Evolutionary conservation across 1,140 invertebrate species (phyloP), one percentile per base, ranked within the genome.

Genomic region (Patella vulgata): DNA sequence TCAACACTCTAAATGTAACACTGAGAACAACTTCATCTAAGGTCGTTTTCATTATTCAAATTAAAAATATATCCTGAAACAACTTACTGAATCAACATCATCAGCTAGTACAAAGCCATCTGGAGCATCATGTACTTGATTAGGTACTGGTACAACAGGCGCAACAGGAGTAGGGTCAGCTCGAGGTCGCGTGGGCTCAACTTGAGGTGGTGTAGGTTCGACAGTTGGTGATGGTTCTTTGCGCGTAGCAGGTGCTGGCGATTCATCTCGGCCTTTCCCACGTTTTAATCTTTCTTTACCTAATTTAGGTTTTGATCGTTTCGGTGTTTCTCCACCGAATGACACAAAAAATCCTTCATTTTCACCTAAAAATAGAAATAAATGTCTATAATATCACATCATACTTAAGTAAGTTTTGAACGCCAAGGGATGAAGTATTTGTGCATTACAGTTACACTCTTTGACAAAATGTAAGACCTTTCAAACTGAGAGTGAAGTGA

Each of bases 291-390:
- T 33, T 36, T 43, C 40, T 57, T 64, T 54, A 66, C 66, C 63
- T 70, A 65, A 65, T 74, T 61, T 67, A 62, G 59, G 62, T 30
- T 93, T 92, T 0, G 94, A 91, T 74, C 93, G 88, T 80, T 93
- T 94, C 3, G 94, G 93, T 14, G 58, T 51, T 50, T 93, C 90
- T 77, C 92, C 90, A 77, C 95, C 94, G 80, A 97, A 95, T 25
- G 93, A 93, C 77, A 97, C 95, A 81, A 96, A 96, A 85, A 97
- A 97, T n/a, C 94, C 93, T 85, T 93, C 56, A 11, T 46, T n/a
- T 17, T 44, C 19, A n/a, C n/a, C n/a, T n/a, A n/a, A n/a, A n/a
- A n/a, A n/a, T n/a, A n/a, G n/a, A 21, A 11, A 46, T 48, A 11
- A 48, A 11, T 21, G 1, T 1, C 11, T 19, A 23, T 11, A 12